These are phyloP conservation scores for Ceratitis capitata DNA, from an alignment of 1,140 invertebrate species.

Conservation along the genomic window DNA sequence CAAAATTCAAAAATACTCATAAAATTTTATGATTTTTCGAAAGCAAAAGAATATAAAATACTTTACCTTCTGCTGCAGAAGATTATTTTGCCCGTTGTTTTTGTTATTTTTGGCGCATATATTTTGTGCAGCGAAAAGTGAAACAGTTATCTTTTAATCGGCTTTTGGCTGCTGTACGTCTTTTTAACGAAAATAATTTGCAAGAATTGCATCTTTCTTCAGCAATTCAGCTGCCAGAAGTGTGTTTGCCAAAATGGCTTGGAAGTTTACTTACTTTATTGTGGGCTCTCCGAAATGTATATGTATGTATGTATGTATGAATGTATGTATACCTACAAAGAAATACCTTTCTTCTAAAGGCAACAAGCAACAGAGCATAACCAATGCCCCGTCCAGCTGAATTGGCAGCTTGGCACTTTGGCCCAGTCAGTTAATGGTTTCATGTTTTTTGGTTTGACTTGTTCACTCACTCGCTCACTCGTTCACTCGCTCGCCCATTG, in stretches of 20 bases:
- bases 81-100: no score
- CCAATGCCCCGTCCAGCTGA: no score
- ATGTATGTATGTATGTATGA: no score
- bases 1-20: neutral
- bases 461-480: neutral
- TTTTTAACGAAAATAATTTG: neutral
- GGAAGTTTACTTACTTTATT: no score
- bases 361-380: no score
- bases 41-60: neutral
- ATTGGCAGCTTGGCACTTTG: neutral
- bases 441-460: neutral
- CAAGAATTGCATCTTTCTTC: conserved; percentile 13
- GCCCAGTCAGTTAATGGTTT: neutral
- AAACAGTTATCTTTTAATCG: conserved; percentile 60
- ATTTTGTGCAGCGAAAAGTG: neutral
- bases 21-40: neutral
- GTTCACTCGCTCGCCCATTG: neutral
- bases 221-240: neutral
- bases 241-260: neutral
- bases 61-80: neutral
- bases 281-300: no score
- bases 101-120: conserved; percentile 10
- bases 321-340: no score
- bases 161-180: conserved; percentile 28
- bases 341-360: no score